phyloP scores from a whole-genome alignment of 2,888 invertebrate species.

The Chrysotoxum bicinctum region DNA sequence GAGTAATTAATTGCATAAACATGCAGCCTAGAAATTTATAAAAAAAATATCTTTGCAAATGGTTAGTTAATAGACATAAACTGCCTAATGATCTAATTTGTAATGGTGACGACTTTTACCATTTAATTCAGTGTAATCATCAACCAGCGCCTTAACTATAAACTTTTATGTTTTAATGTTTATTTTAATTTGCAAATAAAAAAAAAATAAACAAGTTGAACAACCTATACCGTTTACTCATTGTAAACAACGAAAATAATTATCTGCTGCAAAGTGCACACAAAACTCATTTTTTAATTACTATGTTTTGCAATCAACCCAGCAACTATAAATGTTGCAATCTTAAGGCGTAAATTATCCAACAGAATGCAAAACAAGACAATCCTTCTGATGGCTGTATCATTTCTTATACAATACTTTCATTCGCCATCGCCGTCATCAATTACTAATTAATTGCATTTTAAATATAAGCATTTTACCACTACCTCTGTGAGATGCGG shows the following conservation, averaged over 20 bases:
- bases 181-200: neutral
- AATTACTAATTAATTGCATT: conserved; percentile 45
- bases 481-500: neutral
- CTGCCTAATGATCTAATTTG: neutral
- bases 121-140: neutral
- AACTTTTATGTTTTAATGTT: neutral
- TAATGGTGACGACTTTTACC: neutral
- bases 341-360: conserved; percentile 7
- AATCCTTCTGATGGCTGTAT: neutral
- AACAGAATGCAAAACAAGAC: conserved; percentile 15
- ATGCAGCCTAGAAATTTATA: neutral
- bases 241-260: neutral
- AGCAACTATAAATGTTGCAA: conserved; percentile 15
- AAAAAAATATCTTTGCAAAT: neutral
- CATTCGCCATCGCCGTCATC: conserved; percentile 15
- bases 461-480: conserved; percentile 22
- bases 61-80: neutral
- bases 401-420: neutral
- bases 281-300: conserved; percentile 14
- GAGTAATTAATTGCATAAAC: no score
- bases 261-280: neutral
- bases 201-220: neutral
- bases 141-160: neutral
- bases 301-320: conserved; percentile 20
- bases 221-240: neutral